A percentile compares a stretch with the other conserved stretches of the same genome.
Conservation (phyloP, 53 echinoderm and acorn worm species). For the Henricia sp. region DNA sequence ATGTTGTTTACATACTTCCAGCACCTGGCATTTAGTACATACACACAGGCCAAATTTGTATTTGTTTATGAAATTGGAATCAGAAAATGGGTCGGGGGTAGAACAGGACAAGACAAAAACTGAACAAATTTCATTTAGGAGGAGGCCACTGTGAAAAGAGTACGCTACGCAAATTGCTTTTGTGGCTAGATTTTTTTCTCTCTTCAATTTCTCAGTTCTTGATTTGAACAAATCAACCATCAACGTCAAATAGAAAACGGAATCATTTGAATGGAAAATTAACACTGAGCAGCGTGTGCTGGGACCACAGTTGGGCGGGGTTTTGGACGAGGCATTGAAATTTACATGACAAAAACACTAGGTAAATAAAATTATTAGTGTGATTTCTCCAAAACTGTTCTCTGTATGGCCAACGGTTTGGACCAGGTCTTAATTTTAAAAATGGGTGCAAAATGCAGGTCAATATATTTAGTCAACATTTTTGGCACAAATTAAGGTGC, state of each 20-base stretch:
- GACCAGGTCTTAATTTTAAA: too few relatives aligned
- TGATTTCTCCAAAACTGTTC: too few relatives aligned
- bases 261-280: too few relatives aligned
- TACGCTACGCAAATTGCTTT: neutral
- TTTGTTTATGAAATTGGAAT: slow-evolving; percentile 63
- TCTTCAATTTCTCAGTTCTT: neutral
- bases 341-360: too few relatives aligned
- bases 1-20: slow-evolving; percentile 28
- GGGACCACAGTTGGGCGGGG: too few relatives aligned
- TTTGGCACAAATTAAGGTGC: too few relatives aligned
- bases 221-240: neutral
- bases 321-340: too few relatives aligned
- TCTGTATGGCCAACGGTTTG: too few relatives aligned
- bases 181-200: neutral
- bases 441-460: too few relatives aligned
- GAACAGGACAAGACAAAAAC: neutral
- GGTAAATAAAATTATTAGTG: too few relatives aligned
- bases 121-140: slow-evolving; percentile 32
- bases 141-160: slow-evolving; percentile 18
- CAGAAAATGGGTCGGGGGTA: slow-evolving; percentile 42
- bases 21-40: slow-evolving; percentile 61
- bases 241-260: neutral
- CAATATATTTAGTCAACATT: too few relatives aligned
- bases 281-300: too few relatives aligned
- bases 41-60: slow-evolving; percentile 33